Evolutionary conservation across 1,140 invertebrate genomes (phyloP).

Genomic region (Macrobrachium nipponense): DNA sequence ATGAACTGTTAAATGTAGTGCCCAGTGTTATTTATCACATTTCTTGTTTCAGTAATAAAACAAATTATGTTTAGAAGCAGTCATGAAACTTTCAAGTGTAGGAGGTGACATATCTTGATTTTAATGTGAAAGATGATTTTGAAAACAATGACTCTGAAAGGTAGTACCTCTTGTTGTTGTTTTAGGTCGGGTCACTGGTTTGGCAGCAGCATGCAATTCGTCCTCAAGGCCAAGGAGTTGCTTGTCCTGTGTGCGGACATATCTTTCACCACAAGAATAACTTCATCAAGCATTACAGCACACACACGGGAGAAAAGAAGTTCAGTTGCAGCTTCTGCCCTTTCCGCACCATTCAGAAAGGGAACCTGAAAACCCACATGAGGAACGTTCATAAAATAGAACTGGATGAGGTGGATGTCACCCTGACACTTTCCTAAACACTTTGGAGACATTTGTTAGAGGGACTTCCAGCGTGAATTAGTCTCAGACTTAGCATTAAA

Average conservation of each 20-base stretch:
- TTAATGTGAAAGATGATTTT: neutral
- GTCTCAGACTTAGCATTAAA: too few species aligned
- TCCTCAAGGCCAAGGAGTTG: constrained; percentile 37
- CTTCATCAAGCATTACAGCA: constrained; percentile 50
- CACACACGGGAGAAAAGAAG: constrained; percentile 47
- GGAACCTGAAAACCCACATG: constrained; percentile 46
- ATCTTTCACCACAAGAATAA: constrained; percentile 51
- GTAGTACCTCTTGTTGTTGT: constrained; percentile 35
- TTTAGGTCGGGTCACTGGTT: constrained; percentile 43
- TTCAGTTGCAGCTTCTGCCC: constrained; percentile 36
- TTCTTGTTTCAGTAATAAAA: too few species aligned
- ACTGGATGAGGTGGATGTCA: neutral
- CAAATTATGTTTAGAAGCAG: too few species aligned
- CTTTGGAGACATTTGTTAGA: too few species aligned
- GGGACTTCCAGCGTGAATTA: too few species aligned
- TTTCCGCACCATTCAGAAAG: constrained; percentile 50
- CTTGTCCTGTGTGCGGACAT: constrained; percentile 40
- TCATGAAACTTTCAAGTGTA: too few species aligned
- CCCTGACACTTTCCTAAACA: neutral
- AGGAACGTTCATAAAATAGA: constrained; percentile 35
- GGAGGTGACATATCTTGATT: too few species aligned
- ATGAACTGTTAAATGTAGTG: too few species aligned
- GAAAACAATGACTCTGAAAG: neutral
- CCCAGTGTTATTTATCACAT: too few species aligned
- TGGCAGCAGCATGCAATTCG: constrained; percentile 42